Conservation (phyloP, 2,113 vertebrate species). For the Micromys minutus region DNA sequence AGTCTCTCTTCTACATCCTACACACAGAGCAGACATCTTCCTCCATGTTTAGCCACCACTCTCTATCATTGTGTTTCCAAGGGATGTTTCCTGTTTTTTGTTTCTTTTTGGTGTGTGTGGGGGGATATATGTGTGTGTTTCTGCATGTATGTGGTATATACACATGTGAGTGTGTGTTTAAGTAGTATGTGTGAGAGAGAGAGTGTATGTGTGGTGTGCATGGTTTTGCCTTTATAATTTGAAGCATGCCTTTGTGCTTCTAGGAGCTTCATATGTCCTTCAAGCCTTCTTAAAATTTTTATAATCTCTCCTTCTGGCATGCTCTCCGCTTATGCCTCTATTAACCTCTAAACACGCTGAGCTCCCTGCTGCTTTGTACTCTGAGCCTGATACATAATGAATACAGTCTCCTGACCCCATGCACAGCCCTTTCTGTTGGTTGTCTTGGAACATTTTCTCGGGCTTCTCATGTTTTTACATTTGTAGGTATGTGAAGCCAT, state of each 20-base stretch:
- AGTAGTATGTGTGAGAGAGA: too few relatives aligned
- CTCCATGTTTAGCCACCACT: not conserved
- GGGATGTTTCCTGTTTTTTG: not conserved
- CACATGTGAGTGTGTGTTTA: not conserved
- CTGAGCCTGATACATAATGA: not conserved
- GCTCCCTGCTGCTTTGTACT: not conserved
- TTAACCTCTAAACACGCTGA: not conserved
- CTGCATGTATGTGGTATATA: not conserved
- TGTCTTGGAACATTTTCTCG: not conserved
- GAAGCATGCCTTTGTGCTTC: not conserved
- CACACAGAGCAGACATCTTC: not conserved
- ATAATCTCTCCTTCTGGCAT: not conserved
- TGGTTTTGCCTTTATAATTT: not conserved
- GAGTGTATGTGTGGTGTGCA: not conserved
- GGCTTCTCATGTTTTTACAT: not conserved
- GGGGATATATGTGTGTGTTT: not conserved
- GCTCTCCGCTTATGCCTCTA: not conserved
- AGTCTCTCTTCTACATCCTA: not conserved
- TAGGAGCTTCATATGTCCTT: not conserved
- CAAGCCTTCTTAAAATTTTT: not conserved
- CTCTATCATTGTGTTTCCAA: not conserved
- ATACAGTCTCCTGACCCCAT: not conserved
- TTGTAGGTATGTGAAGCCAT: not conserved
- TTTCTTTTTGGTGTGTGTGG: not conserved
- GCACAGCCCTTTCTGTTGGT: not conserved